These are phyloP conservation scores for Eriosoma lanigerum DNA, from an alignment of 1,140 invertebrate genomes.

Conservation along the genomic window DNA sequence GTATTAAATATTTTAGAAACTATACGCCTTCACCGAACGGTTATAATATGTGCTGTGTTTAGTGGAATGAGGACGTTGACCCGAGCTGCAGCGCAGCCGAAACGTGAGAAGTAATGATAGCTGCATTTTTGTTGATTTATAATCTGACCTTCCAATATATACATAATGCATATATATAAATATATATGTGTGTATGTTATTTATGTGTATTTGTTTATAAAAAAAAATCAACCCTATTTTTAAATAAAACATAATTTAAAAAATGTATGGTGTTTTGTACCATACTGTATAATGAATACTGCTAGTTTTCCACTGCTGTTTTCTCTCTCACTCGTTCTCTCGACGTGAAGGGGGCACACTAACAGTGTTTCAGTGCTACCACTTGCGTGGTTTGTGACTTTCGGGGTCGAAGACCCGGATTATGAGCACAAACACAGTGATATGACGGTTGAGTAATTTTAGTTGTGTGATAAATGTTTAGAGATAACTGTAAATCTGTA, in stretches of 20 bases:
- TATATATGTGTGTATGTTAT: background rate
- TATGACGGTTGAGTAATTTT: conserved; percentile 51
- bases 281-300: conserved; percentile 43
- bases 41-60: conserved; percentile 34
- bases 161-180: background rate
- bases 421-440: conserved; percentile 39
- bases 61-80: conserved; percentile 50
- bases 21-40: conserved; percentile 18
- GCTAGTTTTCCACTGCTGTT: conserved; percentile 42
- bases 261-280: conserved; percentile 17
- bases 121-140: conserved; percentile 30
- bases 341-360: conserved; percentile 44
- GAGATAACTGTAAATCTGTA: conserved; percentile 48
- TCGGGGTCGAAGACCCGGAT: conserved; percentile 51
- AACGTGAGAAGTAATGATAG: conserved; percentile 38
- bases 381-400: conserved; percentile 49
- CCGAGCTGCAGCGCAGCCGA: conserved; percentile 24
- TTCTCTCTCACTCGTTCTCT: conserved; percentile 33
- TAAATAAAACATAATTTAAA: background rate
- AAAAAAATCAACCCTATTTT: background rate
- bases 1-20: conserved; percentile 47
- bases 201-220: background rate
- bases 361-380: conserved; percentile 45
- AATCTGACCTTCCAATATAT: background rate
- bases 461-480: conserved; percentile 48